Base-by-base conservation (phyloP, 1,140 invertebrate species). In the Drosophila lini region DNA sequence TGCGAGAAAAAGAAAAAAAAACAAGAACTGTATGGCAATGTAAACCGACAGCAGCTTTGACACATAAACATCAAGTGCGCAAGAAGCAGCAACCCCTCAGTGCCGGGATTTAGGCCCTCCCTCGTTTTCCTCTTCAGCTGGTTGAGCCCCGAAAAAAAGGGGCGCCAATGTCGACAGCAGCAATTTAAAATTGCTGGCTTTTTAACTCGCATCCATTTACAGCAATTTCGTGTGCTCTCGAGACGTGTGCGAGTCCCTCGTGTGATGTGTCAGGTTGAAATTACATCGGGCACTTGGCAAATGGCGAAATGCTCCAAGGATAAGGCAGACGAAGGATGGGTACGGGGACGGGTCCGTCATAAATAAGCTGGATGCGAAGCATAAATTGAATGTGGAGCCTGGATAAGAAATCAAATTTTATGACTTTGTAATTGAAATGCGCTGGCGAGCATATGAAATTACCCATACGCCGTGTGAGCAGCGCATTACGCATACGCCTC, bases 191-290 rank as follows among this genome's bases (percentile, higher is more conserved):
- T 89, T 83, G 84, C 84, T 83, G 84, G 84, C 84, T 89, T 88
- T 88, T 88, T 88, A 88, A 89, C 84, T 88, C 84, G 84, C 84
- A 89, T 88, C 84, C 84, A 88, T 88, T 88, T 88, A 88, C 84
- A 90, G 84, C 84, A 89, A 84, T 88, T 90, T 90, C 67, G 80
- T 52, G 80, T 71, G 80, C 74, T 69, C 52, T 62, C 65, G 58
- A 73, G 65, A 61, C 76, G 75, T 78, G 60, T 65, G 38, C 69
- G 41, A 44, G 69, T 80, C 80, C 71, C 80, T 70, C 70, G 80
- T 80, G 60, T 75, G 69, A 90, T 75, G 84, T 90, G 84, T 84
- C 85, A 85, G 85, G 82, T 90, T 90, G 81, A 81, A 89, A 89
- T 89, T 89, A 90, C 85, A 89, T 84, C 84, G 79, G 80, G 73